Percentiles rank a stretch among this genome's conserved stretches.
phyloP scores from a whole-genome alignment of 2,888 invertebrate genomes.

The Agonopterix alstromeriana region DNA sequence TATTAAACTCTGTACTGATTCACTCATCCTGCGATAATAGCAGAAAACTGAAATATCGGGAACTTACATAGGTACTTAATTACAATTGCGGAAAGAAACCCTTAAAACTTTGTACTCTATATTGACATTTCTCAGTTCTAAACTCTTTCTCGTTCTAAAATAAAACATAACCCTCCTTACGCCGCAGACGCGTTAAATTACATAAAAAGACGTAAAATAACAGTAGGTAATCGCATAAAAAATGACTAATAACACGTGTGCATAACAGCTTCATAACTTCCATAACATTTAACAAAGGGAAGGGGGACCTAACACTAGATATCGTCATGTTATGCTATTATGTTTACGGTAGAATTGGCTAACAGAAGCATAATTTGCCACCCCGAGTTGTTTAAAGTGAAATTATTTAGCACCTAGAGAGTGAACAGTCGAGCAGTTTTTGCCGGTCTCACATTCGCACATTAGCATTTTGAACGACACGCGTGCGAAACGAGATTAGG shows the following conservation, averaged over 20 bases:
- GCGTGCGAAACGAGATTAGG: slow-evolving; percentile 7
- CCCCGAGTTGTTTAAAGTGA: slow-evolving; percentile 28
- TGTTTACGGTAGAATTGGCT: neutral
- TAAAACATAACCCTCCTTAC: no score
- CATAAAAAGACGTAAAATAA: no score
- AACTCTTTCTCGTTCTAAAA: no score
- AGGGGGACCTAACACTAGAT: slow-evolving; percentile 4
- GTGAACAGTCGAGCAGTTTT: slow-evolving; percentile 44
- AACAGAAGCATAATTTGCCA: slow-evolving; percentile 1
- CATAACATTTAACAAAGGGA: slow-evolving; percentile 3
- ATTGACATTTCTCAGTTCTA: no score
- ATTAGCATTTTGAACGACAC: slow-evolving; percentile 46
- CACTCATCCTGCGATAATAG: no score
- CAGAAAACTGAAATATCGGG: no score
- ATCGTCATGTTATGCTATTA: slow-evolving; percentile 6
- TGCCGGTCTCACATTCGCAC: slow-evolving; percentile 43
- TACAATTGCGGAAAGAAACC: no score
- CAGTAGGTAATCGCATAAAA: no score
- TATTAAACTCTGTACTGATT: no score
- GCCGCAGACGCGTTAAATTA: no score
- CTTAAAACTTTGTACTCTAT: no score
- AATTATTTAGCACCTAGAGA: slow-evolving; percentile 46
- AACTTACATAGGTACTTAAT: no score
- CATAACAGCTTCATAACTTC: slow-evolving; percentile 2
- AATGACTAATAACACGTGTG: neutral